Conservation (phyloP, 1,140 invertebrate genomes). For the Sycophaga agraensis region DNA sequence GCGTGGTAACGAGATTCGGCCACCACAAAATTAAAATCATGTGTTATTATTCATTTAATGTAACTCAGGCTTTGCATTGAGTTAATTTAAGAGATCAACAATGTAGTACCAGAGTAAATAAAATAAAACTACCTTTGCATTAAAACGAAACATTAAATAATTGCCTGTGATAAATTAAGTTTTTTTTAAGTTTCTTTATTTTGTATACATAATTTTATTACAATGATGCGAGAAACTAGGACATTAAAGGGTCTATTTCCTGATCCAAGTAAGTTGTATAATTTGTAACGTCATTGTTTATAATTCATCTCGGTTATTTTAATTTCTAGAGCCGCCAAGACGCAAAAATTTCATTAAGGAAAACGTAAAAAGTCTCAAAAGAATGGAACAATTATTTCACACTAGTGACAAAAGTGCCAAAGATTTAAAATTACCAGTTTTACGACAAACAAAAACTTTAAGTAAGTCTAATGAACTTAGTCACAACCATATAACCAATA, state of each 20-base stretch:
- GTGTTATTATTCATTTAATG: too few relatives aligned
- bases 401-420: conserved; percentile 33
- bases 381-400: conserved; percentile 46
- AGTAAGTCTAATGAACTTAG: not conserved
- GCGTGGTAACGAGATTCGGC: conserved; percentile 25
- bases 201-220: not conserved
- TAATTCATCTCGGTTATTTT: conserved; percentile 3
- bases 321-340: conserved; percentile 43
- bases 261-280: conserved; percentile 43
- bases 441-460: conserved; percentile 26
- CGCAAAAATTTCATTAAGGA: conserved; percentile 55
- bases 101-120: too few relatives aligned
- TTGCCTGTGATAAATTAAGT: too few relatives aligned
- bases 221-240: conserved; percentile 34
- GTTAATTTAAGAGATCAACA: too few relatives aligned
- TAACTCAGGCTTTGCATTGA: too few relatives aligned
- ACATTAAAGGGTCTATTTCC: conserved; percentile 53
- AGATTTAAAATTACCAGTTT: conserved; percentile 35
- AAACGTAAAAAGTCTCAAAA: conserved; percentile 51
- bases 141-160: too few relatives aligned
- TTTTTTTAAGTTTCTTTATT: too few relatives aligned
- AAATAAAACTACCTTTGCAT: too few relatives aligned
- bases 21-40: conserved; percentile 31
- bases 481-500: not conserved
- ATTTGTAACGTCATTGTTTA: not conserved